Evolutionary conservation across 2,888 invertebrate genomes (phyloP).

Genomic region (Harmothoe impar): DNA sequence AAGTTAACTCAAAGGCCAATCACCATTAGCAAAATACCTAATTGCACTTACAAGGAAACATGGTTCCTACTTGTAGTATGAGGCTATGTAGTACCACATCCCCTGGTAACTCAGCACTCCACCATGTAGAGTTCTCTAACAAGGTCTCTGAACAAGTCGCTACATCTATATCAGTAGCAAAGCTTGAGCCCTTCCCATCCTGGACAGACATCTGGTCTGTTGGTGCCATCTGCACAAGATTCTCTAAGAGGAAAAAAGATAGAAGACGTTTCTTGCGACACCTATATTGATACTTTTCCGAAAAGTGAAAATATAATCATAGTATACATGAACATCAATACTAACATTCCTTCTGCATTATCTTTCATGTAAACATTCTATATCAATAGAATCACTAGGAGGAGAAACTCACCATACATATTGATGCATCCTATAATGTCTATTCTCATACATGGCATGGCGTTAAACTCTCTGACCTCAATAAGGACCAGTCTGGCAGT

Average conservation of each 20-base stretch:
- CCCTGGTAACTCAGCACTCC: not conserved
- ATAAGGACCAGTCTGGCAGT: not conserved
- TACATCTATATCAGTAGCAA: not conserved
- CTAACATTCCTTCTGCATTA: no score
- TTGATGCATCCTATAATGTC: slow-evolving; percentile 22
- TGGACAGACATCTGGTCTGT: not conserved
- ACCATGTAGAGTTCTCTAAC: slow-evolving; percentile 20
- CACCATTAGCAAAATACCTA: no score
- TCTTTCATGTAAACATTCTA: no score
- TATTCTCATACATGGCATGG: not conserved
- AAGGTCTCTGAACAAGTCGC: not conserved
- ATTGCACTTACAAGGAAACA: slow-evolving; percentile 22
- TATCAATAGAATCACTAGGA: not conserved
- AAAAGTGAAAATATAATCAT: no score
- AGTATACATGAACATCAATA: no score
- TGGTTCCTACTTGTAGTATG: not conserved
- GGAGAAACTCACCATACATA: not conserved
- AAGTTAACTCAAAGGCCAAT: no score
- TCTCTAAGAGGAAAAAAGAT: not conserved
- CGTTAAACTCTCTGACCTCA: not conserved
- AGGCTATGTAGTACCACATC: not conserved
- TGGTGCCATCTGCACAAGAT: not conserved
- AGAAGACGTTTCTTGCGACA: no score
- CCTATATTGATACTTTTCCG: no score
- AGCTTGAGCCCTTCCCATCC: not conserved